Evolutionary conservation across 1,140 invertebrate genomes (phyloP).

Genomic region (Zaprionus capensis): DNA sequence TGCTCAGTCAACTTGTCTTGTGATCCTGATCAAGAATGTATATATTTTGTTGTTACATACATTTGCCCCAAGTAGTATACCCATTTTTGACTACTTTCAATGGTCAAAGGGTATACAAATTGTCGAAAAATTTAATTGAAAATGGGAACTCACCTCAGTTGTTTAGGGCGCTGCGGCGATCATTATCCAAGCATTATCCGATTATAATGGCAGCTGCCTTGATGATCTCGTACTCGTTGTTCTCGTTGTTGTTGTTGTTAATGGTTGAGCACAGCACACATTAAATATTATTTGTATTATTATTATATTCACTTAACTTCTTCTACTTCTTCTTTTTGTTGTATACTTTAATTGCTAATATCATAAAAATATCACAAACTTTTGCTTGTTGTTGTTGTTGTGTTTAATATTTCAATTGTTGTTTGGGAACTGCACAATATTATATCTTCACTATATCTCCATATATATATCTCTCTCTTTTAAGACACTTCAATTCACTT

Average conservation of each 20-base stretch:
- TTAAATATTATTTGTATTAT: conserved; percentile 44
- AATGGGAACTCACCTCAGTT: conserved; percentile 55
- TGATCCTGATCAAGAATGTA: no score
- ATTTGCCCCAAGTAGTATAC: no score
- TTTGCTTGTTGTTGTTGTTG: conserved; percentile 59
- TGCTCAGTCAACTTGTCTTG: no score
- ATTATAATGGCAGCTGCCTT: conserved; percentile 35
- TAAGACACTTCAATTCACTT: conserved; percentile 80
- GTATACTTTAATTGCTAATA: conserved; percentile 78
- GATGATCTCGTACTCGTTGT: conserved; percentile 1
- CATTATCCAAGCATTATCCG: conserved; percentile 81
- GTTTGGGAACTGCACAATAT: conserved; percentile 20
- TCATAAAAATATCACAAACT: conserved; percentile 75
- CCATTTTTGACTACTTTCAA: no score
- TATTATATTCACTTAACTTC: conserved; percentile 14
- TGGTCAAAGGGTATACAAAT: background rate
- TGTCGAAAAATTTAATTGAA: background rate
- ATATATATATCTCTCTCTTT: conserved; percentile 28
- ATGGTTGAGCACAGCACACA: conserved; percentile 41
- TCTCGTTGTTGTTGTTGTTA: conserved; percentile 26
- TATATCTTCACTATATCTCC: conserved; percentile 35
- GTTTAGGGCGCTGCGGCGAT: conserved; percentile 41
- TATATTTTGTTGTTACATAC: no score
- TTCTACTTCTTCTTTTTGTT: conserved; percentile 21
- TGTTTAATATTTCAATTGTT: conserved; percentile 35